Base-by-base conservation (phyloP, 30 jellyfish, hydroid and myxozoan genomes). In the Chrysaora quinquecirrha region DNA sequence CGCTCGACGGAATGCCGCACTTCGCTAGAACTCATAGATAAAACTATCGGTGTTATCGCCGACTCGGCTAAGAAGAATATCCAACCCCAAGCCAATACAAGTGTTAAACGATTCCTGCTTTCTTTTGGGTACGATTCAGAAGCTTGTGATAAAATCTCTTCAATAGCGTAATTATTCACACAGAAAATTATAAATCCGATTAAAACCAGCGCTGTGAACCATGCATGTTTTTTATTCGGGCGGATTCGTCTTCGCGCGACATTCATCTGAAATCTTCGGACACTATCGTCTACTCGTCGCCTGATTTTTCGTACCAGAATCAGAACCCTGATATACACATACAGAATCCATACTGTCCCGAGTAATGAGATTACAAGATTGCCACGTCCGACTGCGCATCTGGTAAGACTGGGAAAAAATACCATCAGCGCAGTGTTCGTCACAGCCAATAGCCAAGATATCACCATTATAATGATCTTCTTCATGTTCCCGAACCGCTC, bases 21-120 rank as follows among this genome's bases (percentile, higher is more conserved):
- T 43, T 43, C 58, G 16, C 58, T 43, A 43, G 12, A 6, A 16
- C 58, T 43, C 16, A 43, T 43, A 9, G 12, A 43, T 43, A 43
- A 6, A 43, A 43, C 58, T 2, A 75, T 28, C 24, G 86, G 86
- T 9, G 73, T 52, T 6, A 75, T 18, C 54, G 73, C n/a, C 38
- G 86, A 75, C 43, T 46, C 22, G 33, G 60, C 19, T 14, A 75
- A 34, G 64, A 21, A 75, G n/a, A 49, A 21, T 9, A 75, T 46
- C 86, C 72, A 75, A 3, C 35, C 75, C 86, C 86, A 75, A 34
- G 86, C 75, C 35, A 75, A 54, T 1, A 52, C 12, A 33, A 48
- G 30, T 18, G 31, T 1, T 61, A 31, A 50, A 1, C 31, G 4
- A 30, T 50, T 3, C 52, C 38, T 25, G 1, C 3, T 54, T 2